A percentile compares a stretch with the other conserved stretches of the same genome.
phyloP scores from a whole-genome alignment of 2,113 vertebrate genomes.

The Boulengeromyrus knoepffleri region DNA sequence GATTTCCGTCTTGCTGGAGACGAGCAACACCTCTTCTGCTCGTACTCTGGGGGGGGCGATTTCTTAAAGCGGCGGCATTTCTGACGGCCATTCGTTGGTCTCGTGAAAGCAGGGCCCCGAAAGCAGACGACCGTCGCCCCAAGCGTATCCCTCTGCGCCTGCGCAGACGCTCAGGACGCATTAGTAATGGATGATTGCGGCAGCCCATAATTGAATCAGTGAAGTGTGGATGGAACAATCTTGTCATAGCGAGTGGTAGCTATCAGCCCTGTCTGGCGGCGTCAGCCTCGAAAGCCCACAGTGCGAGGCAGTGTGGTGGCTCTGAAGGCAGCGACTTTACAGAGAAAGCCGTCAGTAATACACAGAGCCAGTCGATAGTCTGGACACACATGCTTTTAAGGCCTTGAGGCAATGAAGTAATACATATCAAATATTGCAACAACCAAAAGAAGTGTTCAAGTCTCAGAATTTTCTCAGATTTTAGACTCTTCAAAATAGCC shows the following conservation, averaged over 20 bases:
- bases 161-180: neutral
- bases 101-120: neutral
- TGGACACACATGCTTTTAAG: neutral
- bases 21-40: neutral
- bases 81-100: neutral
- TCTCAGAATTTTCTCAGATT: neutral
- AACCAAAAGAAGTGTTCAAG: neutral
- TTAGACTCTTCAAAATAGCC: neutral
- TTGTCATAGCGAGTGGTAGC: slow-evolving; percentile 48
- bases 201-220: slow-evolving; percentile 48
- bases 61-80: neutral
- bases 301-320: slow-evolving; percentile 41
- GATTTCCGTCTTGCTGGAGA: neutral
- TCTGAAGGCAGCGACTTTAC: slow-evolving; percentile 23
- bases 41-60: neutral
- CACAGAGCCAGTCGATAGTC: neutral
- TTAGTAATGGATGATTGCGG: neutral
- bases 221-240: slow-evolving; percentile 40
- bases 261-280: slow-evolving; percentile 24
- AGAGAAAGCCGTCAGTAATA: slow-evolving; percentile 47
- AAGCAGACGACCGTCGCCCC: neutral
- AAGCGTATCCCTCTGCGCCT: neutral
- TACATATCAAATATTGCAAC: neutral
- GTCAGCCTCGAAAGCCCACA: slow-evolving; percentile 10
- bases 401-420: neutral